Conservation (phyloP, 2,113 vertebrate genomes). For the Vidua macroura region DNA sequence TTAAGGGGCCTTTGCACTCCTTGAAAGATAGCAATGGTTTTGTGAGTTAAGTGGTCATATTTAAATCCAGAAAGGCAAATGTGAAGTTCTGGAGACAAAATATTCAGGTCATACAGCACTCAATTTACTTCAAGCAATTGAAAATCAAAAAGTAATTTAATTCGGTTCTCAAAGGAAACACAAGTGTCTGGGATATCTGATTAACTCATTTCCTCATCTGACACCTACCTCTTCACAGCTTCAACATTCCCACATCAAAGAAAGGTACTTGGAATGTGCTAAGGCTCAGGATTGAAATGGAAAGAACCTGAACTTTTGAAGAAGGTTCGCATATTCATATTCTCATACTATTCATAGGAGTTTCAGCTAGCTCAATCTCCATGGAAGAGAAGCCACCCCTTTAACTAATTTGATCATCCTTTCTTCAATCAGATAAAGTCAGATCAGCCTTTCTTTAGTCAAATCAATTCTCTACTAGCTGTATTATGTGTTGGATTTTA, state of each 20-base stretch:
- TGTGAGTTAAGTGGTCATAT: background rate
- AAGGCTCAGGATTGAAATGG: background rate
- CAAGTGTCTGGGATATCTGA: background rate
- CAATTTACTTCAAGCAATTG: background rate
- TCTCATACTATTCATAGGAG: background rate
- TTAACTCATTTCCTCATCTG: conserved; percentile 3
- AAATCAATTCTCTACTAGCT: background rate
- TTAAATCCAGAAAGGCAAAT: background rate
- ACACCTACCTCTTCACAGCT: background rate
- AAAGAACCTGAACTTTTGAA: background rate
- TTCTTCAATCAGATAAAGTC: background rate
- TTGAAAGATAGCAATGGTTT: background rate
- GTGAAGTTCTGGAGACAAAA: background rate
- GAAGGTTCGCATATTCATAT: background rate
- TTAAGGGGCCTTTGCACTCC: background rate
- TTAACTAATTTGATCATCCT: background rate
- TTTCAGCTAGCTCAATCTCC: background rate
- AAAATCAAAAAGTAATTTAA: conserved; percentile 20
- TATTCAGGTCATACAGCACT: background rate
- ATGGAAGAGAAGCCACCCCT: background rate
- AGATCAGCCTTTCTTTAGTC: background rate
- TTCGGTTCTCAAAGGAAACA: background rate
- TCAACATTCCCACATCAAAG: background rate
- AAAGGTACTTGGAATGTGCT: background rate
- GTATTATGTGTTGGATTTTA: background rate